Base-by-base conservation (phyloP, 2,113 vertebrate species). In the Phodopus roborovskii region DNA sequence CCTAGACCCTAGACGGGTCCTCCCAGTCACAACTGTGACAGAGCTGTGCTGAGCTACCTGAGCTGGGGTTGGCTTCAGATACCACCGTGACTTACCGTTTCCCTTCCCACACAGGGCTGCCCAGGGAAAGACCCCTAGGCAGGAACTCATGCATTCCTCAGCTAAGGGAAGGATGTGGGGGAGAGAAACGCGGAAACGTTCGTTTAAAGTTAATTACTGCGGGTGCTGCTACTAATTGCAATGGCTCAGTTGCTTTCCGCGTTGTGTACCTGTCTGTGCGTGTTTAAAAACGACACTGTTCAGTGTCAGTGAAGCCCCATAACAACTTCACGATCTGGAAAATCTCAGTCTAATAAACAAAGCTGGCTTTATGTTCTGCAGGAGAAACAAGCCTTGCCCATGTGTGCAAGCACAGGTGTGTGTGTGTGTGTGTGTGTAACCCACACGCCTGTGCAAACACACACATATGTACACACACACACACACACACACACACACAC, bases 301-400 rank as follows among this genome's bases (percentile, higher is more conserved):
- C 97, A 94, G 96, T 70, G 94, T 97, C 96, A 94, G 81, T 39
- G 8, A 97, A 97, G 98, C 98, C 96, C 95, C 94, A 97, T 98
- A 98, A 97, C 96, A 89, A 85, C 97, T 97, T 96, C 98, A 98
- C 28, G 88, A 97, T 91, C 97, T 98, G 97, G 98, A 98, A 98
- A 98, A 98, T 98, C 97, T 97, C 91, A 74, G 95, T 91, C 98
- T 97, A 94, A 97, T 98, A 98, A 98, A 98, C 98, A 98, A 98
- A 98, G 97, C 97, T 98, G 97, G 97, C 97, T 98, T 98, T 98
- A 98, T 98, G 97, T 98, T 98, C 97, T 96, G 94, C 70, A 97
- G 96, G 95, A 98, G 95, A 64, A 45, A 62, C 81, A 45, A 84
- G 26, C 58, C 82, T 20, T 45, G 9, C 39, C 15, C 24, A 3